Percentiles rank a stretch among this genome's conserved stretches.
Conservation (phyloP, 2,113 vertebrate genomes). For the Onychostruthus taczanowskii region DNA sequence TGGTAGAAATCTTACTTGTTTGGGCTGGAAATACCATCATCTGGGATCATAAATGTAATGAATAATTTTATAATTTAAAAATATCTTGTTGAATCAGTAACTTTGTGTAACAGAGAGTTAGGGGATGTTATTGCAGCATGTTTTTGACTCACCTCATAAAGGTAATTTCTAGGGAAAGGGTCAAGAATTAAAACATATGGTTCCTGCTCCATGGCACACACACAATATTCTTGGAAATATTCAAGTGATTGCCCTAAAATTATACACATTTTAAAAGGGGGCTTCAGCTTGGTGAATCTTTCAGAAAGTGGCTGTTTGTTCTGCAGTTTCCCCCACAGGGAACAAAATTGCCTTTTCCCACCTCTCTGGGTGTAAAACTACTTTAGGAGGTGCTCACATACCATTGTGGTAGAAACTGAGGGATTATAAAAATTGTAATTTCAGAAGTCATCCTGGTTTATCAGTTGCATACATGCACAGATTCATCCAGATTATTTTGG, state of each 20-base stretch:
- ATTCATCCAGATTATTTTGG: background rate
- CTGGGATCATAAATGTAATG: background rate
- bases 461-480: background rate
- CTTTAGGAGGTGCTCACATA: background rate
- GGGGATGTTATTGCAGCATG: background rate
- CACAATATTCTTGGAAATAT: background rate
- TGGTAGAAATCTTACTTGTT: background rate
- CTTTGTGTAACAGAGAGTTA: background rate
- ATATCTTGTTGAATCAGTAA: background rate
- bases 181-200: background rate
- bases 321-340: background rate
- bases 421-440: background rate
- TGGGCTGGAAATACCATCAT: background rate
- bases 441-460: background rate
- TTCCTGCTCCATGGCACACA: background rate
- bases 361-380: background rate
- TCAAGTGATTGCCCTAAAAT: background rate
- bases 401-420: background rate
- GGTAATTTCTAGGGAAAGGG: background rate
- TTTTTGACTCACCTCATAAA: background rate
- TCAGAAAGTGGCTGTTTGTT: background rate
- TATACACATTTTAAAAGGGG: background rate
- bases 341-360: background rate
- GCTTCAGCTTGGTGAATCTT: background rate
- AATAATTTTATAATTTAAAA: background rate